Base-by-base conservation (phyloP, 2,113 vertebrate genomes). In the Rhinogobius similis region DNA sequence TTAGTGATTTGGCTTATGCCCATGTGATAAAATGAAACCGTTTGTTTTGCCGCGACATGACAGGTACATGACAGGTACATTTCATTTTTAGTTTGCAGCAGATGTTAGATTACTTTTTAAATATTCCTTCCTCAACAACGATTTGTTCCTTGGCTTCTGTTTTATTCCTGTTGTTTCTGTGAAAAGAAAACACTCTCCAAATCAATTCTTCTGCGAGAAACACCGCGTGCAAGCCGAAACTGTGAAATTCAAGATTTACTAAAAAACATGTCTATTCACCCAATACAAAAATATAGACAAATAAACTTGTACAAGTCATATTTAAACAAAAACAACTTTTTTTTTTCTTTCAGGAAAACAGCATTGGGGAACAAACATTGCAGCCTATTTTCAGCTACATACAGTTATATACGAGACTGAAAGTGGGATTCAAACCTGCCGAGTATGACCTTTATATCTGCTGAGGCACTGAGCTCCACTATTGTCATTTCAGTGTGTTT, bases 151-250 rank as follows among this genome's bases (percentile, higher is more conserved):
- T 29, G 32, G 59, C 44, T 61, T 20, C 59, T 23, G 68, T 46
- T 67, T 46, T 56, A 38, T 39, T 24, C 50, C 53, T 70, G 38
- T 32, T 39, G 55, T 70, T 44, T 63, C 55, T 36, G 44, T 50
- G 55, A 76, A 72, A 62, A 43, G 13, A 9, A 39, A 72, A 62
- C 3, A 39, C 38, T 24, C 10, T 23, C 6, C 38, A 39, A 53
- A 76, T 46, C 63, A 36, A 73, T 24, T 27, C 21, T 55, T 23
- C 32, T 43, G n/a, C 43, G 50, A 63, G 52, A 21, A 21, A 12
- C 43, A 18, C 46, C 21, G 20, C 32, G 10, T 62, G 65, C 16
- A 46, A 48, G 29, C 23, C 14, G 23, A 62, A 67, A 27, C 23
- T 14, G 18, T 44, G 4, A 6, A 9, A 46, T 27, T 20, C 21